A percentile compares a stretch with the other conserved stretches of the same genome.
phyloP scores from a whole-genome alignment of 2,888 invertebrate species.

The Lasioglossum morio region DNA sequence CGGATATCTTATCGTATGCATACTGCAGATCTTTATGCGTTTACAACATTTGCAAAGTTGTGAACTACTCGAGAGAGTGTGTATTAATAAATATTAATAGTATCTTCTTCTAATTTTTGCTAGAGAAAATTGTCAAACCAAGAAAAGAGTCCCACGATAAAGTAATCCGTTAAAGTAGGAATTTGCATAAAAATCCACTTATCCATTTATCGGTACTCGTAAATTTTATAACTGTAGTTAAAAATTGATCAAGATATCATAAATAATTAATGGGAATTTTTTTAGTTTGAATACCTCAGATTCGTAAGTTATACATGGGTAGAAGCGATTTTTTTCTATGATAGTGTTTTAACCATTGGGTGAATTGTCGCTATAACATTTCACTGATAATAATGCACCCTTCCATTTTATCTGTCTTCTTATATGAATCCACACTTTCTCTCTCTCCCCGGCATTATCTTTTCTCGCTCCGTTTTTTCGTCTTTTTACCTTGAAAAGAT shows the following conservation, averaged over 20 bases:
- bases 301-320: neutral
- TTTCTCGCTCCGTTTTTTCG: neutral
- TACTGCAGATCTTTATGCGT: neutral
- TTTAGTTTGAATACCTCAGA: neutral
- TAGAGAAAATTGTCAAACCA: neutral
- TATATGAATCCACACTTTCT: neutral
- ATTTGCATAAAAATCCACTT: neutral
- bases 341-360: no score
- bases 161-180: neutral
- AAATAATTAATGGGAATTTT: neutral
- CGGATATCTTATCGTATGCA: neutral
- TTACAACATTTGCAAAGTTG: neutral
- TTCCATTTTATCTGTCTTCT: neutral
- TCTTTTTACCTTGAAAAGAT: slow-evolving; percentile 20
- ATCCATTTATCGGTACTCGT: neutral
- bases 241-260: neutral
- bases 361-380: neutral
- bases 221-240: neutral
- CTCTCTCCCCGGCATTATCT: neutral
- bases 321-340: neutral
- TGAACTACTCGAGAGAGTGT: neutral
- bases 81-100: neutral
- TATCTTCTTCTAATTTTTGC: neutral
- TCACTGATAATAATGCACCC: neutral
- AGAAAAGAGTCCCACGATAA: neutral